Base-by-base conservation (phyloP, 2,888 invertebrate species). In the Argyra leucocephala region DNA sequence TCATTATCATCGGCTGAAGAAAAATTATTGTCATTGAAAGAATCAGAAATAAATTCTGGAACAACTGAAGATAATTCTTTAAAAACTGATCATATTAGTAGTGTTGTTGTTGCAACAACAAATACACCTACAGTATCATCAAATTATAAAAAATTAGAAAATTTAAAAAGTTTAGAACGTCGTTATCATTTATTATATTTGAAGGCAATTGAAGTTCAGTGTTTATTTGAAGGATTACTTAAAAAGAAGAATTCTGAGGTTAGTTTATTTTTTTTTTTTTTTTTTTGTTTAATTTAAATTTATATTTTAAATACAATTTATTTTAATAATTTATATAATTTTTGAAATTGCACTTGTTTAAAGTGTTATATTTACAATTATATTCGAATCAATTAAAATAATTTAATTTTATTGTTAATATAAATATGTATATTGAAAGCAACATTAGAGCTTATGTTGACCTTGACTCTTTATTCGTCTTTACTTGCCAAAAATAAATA, bases 171-270 rank as follows among this genome's bases (percentile, higher is more conserved):
- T 83, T 83, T 95, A 72, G 92, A 95, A 81, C 84, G 89, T 69
- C 89, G 93, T 77, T 96, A 93, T 91, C 94, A 94, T 80, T 85
- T 90, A 72, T 84, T 95, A 71, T 94, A 91, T 83, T 82, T 96
- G 74, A 85, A 91, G 73, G 91, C 93, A 65, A 85, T 94, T 74
- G 95, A 96, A 85, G 91, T 93, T 87, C 93, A 93, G 83, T 91
- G 91, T 81, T 88, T 92, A 78, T 84, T 96, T 76, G 95, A 96
- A 79, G 88, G 88, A 71, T 85, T 91, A 69, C 83, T 88, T 69
- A 83, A 86, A 69, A 86, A 84, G 77, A 84, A 86, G 75, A 85
- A 85, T 74, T 86, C 83, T 74, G 82, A 82, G 82, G 85, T 85
- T 76, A 82, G 83, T 80, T 63, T 1, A 22, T n/a, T n/a, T n/a